These are phyloP conservation scores for Empis stercorea DNA, from an alignment of 2,888 invertebrate species.

Conservation along the genomic window DNA sequence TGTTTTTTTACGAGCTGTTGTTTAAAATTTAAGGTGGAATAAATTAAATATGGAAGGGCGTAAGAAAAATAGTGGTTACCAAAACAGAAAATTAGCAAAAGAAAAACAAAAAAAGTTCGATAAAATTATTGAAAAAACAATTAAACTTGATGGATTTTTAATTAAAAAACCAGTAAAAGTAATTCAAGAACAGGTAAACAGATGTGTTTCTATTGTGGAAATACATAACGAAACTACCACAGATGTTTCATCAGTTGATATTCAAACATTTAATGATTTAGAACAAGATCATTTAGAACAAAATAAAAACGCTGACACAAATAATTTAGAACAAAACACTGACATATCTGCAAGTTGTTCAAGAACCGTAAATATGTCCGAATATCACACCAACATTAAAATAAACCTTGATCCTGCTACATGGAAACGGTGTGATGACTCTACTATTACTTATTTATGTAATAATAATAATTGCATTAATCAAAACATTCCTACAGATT, in stretches of 20 bases:
- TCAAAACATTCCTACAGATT: conserved; percentile 1
- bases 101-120: not conserved
- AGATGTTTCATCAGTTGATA: not conserved
- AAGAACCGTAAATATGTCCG: not conserved
- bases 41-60: too few species aligned
- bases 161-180: not conserved
- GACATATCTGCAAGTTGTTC: not conserved
- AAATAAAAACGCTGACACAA: conserved; percentile 2
- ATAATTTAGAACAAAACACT: conserved; percentile 6
- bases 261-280: conserved; percentile 3
- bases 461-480: not conserved
- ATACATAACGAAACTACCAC: not conserved
- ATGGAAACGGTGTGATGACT: conserved; percentile 1
- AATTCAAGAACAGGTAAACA: not conserved
- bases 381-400: not conserved
- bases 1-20: too few species aligned
- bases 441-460: not conserved
- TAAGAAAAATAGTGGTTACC: too few species aligned
- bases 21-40: too few species aligned
- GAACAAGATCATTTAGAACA: too few species aligned
- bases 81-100: not conserved
- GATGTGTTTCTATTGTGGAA: not conserved
- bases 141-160: not conserved
- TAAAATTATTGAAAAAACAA: not conserved
- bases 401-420: conserved; percentile 1